Evolutionary conservation across 2,888 invertebrate species (phyloP).

Genomic region (Agrypnus murinus): DNA sequence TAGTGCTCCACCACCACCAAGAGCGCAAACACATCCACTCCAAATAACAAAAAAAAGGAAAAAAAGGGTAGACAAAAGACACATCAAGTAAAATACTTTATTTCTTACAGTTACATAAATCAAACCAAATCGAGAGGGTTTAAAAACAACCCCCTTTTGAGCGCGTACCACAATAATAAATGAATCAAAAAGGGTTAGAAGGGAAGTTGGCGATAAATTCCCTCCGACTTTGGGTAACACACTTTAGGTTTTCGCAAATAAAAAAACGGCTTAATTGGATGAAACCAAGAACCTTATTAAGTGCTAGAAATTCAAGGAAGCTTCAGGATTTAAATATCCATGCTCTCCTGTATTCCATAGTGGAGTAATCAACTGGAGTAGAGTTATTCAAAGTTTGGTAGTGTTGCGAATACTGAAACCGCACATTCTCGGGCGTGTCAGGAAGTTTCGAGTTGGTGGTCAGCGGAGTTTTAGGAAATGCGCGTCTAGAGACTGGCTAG

Average conservation of each 20-base stretch:
- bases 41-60: constrained; percentile 5
- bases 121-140: constrained; percentile 38
- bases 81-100: constrained; percentile 21
- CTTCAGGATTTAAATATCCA: constrained; percentile 8
- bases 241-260: too few species aligned
- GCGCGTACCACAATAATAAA: too few species aligned
- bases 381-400: constrained; percentile 8
- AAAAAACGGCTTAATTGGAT: background rate
- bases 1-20: background rate
- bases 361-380: constrained; percentile 22
- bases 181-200: background rate
- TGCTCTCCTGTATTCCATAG: background rate
- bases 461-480: constrained; percentile 30
- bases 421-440: constrained; percentile 30
- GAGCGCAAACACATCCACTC: constrained; percentile 22
- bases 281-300: background rate
- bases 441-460: constrained; percentile 39
- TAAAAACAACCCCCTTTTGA: constrained; percentile 12
- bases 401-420: constrained; percentile 30
- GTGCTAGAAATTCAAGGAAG: background rate
- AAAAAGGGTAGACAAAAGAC: constrained; percentile 22
- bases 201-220: constrained; percentile 8
- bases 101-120: constrained; percentile 28
- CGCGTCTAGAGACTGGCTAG: background rate
- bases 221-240: background rate